Percentiles rank a stretch among this genome's conserved stretches.
Conservation (phyloP, 2,888 invertebrate genomes). For the Lepidocyrtinus sp. region DNA sequence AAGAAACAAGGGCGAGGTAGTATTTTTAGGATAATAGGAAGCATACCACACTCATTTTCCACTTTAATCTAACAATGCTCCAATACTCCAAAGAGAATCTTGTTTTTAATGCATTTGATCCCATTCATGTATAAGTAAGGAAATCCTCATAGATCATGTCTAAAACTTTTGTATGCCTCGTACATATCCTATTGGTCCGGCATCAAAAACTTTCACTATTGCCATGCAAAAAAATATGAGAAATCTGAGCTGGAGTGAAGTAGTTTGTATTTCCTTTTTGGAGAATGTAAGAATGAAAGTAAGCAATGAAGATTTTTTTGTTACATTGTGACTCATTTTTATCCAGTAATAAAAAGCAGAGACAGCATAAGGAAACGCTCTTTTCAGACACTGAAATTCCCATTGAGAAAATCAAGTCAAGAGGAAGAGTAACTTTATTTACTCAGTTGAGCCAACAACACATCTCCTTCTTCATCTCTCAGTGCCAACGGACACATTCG, state of each 20-base stretch:
- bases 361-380: not conserved
- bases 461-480: not conserved
- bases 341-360: not conserved
- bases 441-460: not conserved
- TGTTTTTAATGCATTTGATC: not conserved
- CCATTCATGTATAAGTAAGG: not conserved
- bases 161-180: not conserved
- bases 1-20: too few species aligned
- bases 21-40: too few species aligned
- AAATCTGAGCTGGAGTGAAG: not conserved
- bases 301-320: not conserved
- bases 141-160: constrained; percentile 10
- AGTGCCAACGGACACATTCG: too few species aligned
- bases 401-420: constrained; percentile 10
- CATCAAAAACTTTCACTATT: too few species aligned
- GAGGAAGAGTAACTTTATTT: constrained; percentile 9
- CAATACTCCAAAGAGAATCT: too few species aligned
- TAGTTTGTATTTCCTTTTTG: not conserved
- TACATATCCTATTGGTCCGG: not conserved
- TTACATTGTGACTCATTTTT: not conserved
- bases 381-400: not conserved
- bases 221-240: too few species aligned
- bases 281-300: not conserved
- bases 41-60: too few species aligned
- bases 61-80: too few species aligned